Percentiles rank a stretch among this genome's conserved stretches.
Evolutionary conservation across 2,113 vertebrate genomes (phyloP).

Genomic region (Megaceryle torquata): DNA sequence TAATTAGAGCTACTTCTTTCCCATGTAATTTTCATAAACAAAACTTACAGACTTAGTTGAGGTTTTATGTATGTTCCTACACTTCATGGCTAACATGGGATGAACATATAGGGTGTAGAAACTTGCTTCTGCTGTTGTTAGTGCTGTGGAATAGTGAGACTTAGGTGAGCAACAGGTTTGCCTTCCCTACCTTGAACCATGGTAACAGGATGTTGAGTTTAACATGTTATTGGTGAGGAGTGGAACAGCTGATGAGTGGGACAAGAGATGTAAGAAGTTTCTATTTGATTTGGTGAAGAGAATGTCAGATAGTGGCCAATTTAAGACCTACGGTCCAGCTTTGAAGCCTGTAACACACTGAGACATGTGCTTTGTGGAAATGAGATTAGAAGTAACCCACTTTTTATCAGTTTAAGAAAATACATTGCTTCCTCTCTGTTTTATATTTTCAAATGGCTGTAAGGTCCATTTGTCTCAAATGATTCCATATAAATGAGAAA

Average conservation of each 20-base stretch:
- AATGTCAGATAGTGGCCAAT: not conserved
- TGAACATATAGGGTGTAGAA: not conserved
- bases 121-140: fast-evolving
- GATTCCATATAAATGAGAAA: not conserved
- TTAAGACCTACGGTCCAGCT: not conserved
- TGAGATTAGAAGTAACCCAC: not conserved
- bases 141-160: not conserved
- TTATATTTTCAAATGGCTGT: not conserved
- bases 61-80: not conserved
- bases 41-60: not conserved
- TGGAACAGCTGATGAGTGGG: not conserved
- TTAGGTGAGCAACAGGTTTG: fast-evolving
- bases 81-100: not conserved
- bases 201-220: not conserved
- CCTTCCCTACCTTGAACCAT: no score
- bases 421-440: not conserved
- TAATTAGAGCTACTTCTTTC: not conserved
- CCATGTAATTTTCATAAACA: not conserved
- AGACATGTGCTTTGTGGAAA: not conserved
- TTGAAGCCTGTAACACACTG: not conserved
- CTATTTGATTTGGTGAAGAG: not conserved
- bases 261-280: not conserved
- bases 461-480: not conserved
- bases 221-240: fast-evolving
- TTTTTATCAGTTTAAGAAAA: not conserved